Conservation (phyloP, 2,113 vertebrate genomes). For the Microcebus jonahi region DNA sequence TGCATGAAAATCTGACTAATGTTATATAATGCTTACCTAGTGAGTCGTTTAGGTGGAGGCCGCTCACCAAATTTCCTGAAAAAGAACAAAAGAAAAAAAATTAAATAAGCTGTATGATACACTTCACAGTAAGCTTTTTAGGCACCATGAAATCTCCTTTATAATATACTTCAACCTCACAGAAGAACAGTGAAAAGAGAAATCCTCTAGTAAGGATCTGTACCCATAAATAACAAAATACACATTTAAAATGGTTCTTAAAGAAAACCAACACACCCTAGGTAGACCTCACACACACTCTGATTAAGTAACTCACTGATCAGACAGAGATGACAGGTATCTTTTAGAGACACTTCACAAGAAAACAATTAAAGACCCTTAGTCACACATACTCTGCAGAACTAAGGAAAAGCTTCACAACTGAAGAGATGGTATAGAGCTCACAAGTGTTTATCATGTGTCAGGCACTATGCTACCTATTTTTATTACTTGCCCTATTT, state of each 20-base stretch:
- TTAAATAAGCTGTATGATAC: constrained; percentile 5
- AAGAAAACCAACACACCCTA: not conserved
- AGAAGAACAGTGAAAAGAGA: not conserved
- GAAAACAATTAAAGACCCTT: not conserved
- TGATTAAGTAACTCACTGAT: not conserved
- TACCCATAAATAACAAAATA: constrained; percentile 30
- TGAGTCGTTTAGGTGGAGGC: constrained; percentile 98
- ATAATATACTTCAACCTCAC: not conserved
- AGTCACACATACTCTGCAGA: not conserved
- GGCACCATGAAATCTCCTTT: not conserved
- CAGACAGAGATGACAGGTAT: not conserved
- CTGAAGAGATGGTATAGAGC: not conserved
- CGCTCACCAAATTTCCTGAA: constrained; percentile 99
- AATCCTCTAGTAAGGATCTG: not conserved
- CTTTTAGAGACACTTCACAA: not conserved
- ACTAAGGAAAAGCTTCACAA: not conserved
- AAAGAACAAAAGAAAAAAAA: constrained; percentile 64
- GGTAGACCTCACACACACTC: not conserved
- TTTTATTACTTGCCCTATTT: not conserved
- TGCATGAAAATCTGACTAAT: not conserved
- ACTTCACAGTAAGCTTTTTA: constrained; percentile 47
- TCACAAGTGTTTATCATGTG: not conserved
- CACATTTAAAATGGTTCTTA: constrained; percentile 21
- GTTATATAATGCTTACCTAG: constrained; percentile 89
- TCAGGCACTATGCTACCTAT: not conserved